phyloP scores from a whole-genome alignment of 2,113 vertebrate genomes.

The Alligator mississippiensis region DNA sequence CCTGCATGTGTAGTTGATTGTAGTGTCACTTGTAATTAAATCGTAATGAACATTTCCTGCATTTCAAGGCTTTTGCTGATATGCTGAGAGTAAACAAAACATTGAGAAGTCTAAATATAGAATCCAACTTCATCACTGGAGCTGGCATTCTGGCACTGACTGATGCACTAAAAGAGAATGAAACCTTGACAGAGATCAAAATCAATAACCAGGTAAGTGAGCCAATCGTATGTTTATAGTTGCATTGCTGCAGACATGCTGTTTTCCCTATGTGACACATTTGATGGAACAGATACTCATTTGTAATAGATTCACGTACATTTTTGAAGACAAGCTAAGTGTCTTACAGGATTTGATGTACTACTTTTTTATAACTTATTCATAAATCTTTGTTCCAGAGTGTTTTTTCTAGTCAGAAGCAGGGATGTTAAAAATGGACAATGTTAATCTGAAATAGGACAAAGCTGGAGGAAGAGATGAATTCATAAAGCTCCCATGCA shows the following conservation, averaged over 20 bases:
- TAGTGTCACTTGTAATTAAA: not conserved
- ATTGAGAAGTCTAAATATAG: constrained; percentile 91
- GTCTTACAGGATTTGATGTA: not conserved
- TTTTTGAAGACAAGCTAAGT: not conserved
- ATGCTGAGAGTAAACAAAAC: constrained; percentile 91
- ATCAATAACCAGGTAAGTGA: constrained; percentile 94
- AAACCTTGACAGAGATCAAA: constrained; percentile 92
- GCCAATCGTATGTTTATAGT: not conserved
- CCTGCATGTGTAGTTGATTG: not conserved
- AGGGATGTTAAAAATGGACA: not conserved
- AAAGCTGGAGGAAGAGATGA: not conserved
- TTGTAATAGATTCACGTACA: not conserved
- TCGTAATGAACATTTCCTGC: constrained; percentile 27
- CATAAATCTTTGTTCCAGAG: not conserved
- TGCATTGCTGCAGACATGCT: not conserved
- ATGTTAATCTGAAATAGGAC: not conserved
- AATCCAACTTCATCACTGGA: constrained; percentile 96
- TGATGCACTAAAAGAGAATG: constrained; percentile 92
- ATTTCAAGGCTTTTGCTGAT: constrained; percentile 89
- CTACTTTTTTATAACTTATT: not conserved
- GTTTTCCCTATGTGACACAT: not conserved
- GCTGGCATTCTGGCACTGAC: constrained; percentile 87
- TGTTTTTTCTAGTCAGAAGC: not conserved
- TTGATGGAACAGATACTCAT: not conserved
- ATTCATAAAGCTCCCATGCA: not conserved